Evolutionary conservation across 1,140 invertebrate species (phyloP), one percentile per base, ranked within the genome.

Genomic region (Trichoplusia ni): DNA sequence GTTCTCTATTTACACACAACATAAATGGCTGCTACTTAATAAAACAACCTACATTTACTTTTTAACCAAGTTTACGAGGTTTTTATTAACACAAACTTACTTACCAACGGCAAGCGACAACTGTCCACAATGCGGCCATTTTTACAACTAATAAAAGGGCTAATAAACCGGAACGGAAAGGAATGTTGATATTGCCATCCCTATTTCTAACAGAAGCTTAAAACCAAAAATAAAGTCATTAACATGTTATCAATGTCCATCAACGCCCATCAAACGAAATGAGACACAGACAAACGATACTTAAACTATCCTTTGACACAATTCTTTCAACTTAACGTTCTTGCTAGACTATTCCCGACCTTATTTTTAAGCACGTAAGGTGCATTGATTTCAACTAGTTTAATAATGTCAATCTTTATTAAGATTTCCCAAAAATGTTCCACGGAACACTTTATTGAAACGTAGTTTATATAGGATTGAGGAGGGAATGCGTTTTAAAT

Each of bases 271-370:
- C 69, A 70, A 60, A 76, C 67, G 21, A 60, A 69, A 71, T 70
- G 67, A 70, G 71, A 62, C 42, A 13, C 37, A 67, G 69, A 69
- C 64, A 67, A 66, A 74, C 61, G 58, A 27, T 49, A 44, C 37
- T 27, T 18, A 14, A 47, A 60, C 65, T 69, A 71, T 75, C 66
- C 64, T 75, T 60, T 73, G 76, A 74, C 74, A 75, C 68, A 68
- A 74, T 77, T 79, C 64, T 70, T 47, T 14, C 25, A 33, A 46
- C 40, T 59, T 21, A 60, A 18, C 6, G 6, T 44, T 49, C 25
- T 31, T 16, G 38, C 38, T 13, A 21, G 1, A 11, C 38, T 14
- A 58, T 44, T 21, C 13, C 19, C 16, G 31, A 44, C 37, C 23
- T 23, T 31, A 33, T 44, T 11, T 18, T 0, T 2, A 9, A 18